These are phyloP conservation scores for Monochamus alternatus DNA, from an alignment of 2,888 invertebrate genomes.

Conservation along the genomic window DNA sequence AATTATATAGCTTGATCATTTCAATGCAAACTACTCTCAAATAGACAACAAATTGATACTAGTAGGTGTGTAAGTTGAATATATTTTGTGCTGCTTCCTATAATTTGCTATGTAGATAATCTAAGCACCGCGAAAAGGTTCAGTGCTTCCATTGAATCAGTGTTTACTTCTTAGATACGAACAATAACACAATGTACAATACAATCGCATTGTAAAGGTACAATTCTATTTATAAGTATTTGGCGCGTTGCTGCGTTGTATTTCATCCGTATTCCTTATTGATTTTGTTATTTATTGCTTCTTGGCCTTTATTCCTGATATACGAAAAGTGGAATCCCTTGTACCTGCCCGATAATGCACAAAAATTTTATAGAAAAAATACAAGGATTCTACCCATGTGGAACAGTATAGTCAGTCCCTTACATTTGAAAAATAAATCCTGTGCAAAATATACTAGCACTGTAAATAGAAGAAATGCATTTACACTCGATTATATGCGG, in stretches of 20 bases:
- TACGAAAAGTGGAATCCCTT: conserved; percentile 34
- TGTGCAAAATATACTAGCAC: too few relatives aligned
- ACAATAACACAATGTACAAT: conserved; percentile 37
- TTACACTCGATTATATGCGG: too few relatives aligned
- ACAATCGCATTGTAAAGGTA: conserved; percentile 36
- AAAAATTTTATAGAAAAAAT: conserved; percentile 20
- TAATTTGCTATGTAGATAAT: conserved; percentile 37
- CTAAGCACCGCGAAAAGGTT: conserved; percentile 25
- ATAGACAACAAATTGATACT: conserved; percentile 25
- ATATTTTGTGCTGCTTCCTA: conserved; percentile 30
- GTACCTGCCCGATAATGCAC: conserved; percentile 35
- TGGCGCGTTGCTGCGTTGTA: conserved; percentile 38
- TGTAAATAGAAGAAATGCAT: too few relatives aligned
- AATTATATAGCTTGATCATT: background rate
- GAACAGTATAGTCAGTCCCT: background rate
- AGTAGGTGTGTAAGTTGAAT: conserved; percentile 24
- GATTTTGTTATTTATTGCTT: conserved; percentile 39
- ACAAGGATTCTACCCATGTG: conserved; percentile 7
- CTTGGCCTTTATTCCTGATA: conserved; percentile 34
- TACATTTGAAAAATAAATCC: background rate
- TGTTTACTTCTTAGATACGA: conserved; percentile 35
- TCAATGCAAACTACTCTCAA: background rate
- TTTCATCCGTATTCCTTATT: conserved; percentile 37
- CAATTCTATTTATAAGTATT: conserved; percentile 38
- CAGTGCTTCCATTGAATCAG: conserved; percentile 37